Base-by-base conservation (phyloP, 1,140 invertebrate genomes). In the Pseudomyrmex flavicornis region DNA sequence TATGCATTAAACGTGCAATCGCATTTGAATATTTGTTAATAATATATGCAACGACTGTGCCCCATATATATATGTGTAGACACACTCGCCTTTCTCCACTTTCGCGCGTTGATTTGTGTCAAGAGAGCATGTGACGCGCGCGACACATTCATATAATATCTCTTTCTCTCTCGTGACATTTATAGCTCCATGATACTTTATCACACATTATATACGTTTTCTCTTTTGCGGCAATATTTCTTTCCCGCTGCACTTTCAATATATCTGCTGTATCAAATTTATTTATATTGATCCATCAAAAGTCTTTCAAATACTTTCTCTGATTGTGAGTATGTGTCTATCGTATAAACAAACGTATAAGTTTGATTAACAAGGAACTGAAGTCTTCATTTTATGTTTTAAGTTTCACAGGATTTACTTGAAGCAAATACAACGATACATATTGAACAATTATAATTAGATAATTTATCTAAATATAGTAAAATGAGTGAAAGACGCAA, bases 81-180 rank as follows among this genome's bases (percentile, higher is more conserved):
- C 52, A 58, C 52, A 58, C 17, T 44, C 56, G 52, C 56, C 56
- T 69, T 63, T 75, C 79, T 82, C 61, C 73, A 87, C 80, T 86
- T 86, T 87, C 85, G 65, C 84, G 56, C 35, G 65, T 86, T 70
- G 63, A 83, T 83, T 61, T 68, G 54, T 83, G 82, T 83, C 82
- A 69, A 52, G 82, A 58, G 61, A 79, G 26, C 44, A 44, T 46
- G 50, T 17, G 63, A 17, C 48, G 63, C 17, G 44, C 22, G 46
- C 44, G 44, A 62, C 22, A 70, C 35, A 35, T 35, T 35, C 35
- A 35, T 35, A 35, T 35, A 35, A 7, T 35, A 35, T 35, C 35
- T 35, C 5, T 35, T 35, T 35, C 35, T 70, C 35, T 9, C 17
- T 9, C 5, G 20, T 72, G 44, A 61, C 54, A 80, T 80, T 70